Conservation (phyloP, 2,888 invertebrate species). For the Pocota personata region DNA sequence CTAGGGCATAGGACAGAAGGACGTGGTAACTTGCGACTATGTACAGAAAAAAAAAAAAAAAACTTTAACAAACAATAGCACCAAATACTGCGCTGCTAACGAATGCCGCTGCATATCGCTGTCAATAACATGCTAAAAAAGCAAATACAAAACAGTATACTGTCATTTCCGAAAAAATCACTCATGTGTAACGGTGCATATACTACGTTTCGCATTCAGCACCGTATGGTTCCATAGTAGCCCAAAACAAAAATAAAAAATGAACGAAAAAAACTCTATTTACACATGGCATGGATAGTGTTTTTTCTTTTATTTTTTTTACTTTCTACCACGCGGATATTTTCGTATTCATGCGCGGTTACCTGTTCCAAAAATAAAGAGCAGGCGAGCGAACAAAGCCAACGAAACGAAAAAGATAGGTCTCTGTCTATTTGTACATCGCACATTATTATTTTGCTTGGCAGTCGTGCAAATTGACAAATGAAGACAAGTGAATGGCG, state of each 20-base stretch:
- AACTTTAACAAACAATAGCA: background rate
- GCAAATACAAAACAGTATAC: slow-evolving; percentile 13
- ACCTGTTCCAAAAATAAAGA: slow-evolving; percentile 59
- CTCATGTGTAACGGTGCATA: slow-evolving; percentile 61
- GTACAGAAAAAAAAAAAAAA: background rate
- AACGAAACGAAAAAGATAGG: slow-evolving; percentile 2
- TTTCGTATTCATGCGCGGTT: slow-evolving; percentile 57
- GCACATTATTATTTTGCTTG: background rate
- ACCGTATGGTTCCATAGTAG: slow-evolving; percentile 8
- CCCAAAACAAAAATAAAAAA: slow-evolving; percentile 2
- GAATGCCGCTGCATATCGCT: background rate
- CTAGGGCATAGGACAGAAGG: background rate
- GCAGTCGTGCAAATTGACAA: slow-evolving; percentile 18
- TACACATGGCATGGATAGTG: slow-evolving; percentile 8
- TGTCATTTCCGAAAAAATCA: slow-evolving; percentile 42
- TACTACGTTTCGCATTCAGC: slow-evolving; percentile 36
- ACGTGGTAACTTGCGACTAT: background rate
- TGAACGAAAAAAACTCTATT: background rate
- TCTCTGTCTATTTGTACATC: slow-evolving; percentile 12
- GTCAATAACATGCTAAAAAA: slow-evolving; percentile 19
- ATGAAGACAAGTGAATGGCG: slow-evolving; percentile 33
- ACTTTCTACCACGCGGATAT: slow-evolving; percentile 50
- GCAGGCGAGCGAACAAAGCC: slow-evolving; percentile 13
- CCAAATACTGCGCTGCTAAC: background rate
- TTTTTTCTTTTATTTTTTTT: background rate